A percentile compares a stretch with the other conserved stretches of the same genome.
phyloP scores from a whole-genome alignment of 2,113 vertebrate genomes.

The Urocolius indicus region DNA sequence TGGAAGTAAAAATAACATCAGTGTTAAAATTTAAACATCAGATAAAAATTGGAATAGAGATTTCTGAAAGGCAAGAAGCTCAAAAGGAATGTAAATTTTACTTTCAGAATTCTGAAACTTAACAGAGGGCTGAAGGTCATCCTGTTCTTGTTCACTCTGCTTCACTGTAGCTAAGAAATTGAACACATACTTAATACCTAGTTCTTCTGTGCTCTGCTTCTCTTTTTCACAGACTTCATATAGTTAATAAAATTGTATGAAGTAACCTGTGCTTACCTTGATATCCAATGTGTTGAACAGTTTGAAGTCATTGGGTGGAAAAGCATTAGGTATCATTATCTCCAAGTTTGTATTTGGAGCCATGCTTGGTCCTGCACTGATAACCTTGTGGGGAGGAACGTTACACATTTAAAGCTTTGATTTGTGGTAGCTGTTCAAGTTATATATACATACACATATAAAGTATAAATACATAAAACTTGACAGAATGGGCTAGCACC shows the following conservation, averaged over 20 bases:
- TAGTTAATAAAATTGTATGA: neutral
- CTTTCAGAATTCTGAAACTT: neutral
- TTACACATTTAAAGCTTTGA: neutral
- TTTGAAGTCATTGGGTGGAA: constrained; percentile 76
- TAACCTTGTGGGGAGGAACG: constrained; percentile 78
- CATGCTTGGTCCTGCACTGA: constrained; percentile 88
- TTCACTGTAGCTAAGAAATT: neutral
- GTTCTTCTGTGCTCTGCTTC: neutral
- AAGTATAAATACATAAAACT: neutral
- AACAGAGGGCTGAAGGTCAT: neutral
- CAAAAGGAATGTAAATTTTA: neutral
- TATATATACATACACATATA: neutral
- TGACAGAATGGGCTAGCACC: neutral
- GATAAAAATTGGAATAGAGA: neutral
- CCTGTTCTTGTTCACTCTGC: neutral
- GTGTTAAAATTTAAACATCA: neutral
- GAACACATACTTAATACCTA: neutral
- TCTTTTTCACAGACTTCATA: neutral
- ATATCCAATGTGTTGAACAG: constrained; percentile 85
- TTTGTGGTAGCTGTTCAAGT: neutral
- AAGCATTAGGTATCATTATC: constrained; percentile 86
- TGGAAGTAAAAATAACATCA: constrained; percentile 66
- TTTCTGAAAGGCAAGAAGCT: neutral
- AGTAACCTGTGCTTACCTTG: constrained; percentile 81
- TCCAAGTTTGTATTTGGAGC: constrained; percentile 82